Base-by-base conservation (phyloP, 2,113 vertebrate species). In the Rhombomys opimus region DNA sequence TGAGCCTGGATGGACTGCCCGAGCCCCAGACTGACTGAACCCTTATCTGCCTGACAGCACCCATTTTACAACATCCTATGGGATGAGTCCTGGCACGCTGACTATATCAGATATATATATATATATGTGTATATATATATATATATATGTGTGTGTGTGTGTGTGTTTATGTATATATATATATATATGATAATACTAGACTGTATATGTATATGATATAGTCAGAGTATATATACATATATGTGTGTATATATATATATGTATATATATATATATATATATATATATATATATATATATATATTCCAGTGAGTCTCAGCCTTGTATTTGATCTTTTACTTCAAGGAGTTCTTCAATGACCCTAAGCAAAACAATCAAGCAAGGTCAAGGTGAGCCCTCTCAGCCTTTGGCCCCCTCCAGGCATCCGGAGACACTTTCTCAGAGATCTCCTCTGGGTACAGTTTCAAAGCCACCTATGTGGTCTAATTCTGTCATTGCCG, bases 1-100 rank as follows among this genome's bases (percentile, higher is more conserved):
- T 4, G 57, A 76, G 41, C 70, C 38, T 0, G 0, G 0, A 0
- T 4, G n/a, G 20, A 12, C 68, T 13, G 9, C 23, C 10, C 52
- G 72, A 80, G 68, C 35, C 89, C 52, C 35, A n/a, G 46, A 46
- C 46, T 46, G n/a, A 30, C 38, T 38, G 11, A 1, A 4, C 27
- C 30, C 63, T 32, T 12, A 13, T 4, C 70, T n/a, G 61, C 84
- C 89, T 27, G 2, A 11, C 17, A 12, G 25, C 25, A 13, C 3
- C 32, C 11, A 2, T 14, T 84, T 86, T n/a, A 20, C 2, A 17
- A 7, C 38, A 52, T 41, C 20, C 63, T 52, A 0, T 2, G 12
- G 46, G 12, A 12, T 1, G 2, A 41, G 25, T 35, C 2, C 76
- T 10, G 25, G 57, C 14, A 52, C 70, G 50, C n/a, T 81, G 18